Percentiles rank a stretch among this genome's conserved stretches.
Conservation (phyloP, 2,797 vertebrate species). For the Periparus ater region DNA sequence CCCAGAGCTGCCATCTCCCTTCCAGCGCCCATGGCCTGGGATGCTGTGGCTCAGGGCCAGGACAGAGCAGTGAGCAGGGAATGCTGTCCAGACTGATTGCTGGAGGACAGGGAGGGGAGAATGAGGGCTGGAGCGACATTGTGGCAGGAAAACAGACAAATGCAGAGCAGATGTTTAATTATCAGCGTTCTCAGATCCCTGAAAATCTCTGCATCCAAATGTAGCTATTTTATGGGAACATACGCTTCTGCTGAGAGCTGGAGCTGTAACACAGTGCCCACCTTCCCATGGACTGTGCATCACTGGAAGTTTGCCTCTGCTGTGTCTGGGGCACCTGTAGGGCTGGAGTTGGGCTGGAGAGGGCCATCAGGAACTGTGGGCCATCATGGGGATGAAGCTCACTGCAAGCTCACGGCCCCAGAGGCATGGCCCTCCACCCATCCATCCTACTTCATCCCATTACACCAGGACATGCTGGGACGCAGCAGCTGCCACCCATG, state of each 20-base stretch:
- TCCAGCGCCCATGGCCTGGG: neutral
- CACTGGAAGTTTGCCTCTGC: neutral
- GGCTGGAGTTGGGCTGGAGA: neutral
- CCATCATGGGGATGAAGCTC: neutral
- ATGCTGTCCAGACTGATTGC: neutral
- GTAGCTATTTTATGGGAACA: constrained; percentile 23
- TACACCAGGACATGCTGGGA: neutral
- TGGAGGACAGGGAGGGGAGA: neutral
- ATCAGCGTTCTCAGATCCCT: neutral
- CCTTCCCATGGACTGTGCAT: neutral
- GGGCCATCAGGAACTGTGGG: neutral
- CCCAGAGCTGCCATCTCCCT: neutral
- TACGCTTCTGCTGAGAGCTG: neutral
- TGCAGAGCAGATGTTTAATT: constrained; percentile 70
- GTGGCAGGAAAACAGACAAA: neutral
- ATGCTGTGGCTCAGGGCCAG: neutral
- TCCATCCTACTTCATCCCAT: neutral
- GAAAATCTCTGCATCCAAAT: constrained; percentile 55
- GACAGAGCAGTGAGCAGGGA: neutral
- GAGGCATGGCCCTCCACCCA: neutral
- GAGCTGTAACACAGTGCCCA: neutral
- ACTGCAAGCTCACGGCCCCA: fast-evolving
- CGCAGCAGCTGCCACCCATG: neutral
- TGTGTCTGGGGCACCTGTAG: neutral
- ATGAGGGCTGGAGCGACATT: fast-evolving